These are phyloP conservation scores for Tamias sibiricus DNA, from an alignment of 2,113 vertebrate genomes.

Conservation along the genomic window DNA sequence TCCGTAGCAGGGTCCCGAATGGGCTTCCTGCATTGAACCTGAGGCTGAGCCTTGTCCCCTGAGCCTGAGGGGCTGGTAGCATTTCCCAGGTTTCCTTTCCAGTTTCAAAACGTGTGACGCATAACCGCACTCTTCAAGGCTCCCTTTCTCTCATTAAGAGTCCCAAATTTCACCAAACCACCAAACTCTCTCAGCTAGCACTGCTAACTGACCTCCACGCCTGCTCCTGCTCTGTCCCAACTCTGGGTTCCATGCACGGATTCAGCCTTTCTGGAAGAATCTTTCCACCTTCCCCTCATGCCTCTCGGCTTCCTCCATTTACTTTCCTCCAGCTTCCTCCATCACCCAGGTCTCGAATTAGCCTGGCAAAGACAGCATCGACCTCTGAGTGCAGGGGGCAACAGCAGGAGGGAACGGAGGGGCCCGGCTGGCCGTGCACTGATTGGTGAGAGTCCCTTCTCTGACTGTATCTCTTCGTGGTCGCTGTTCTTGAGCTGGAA, in stretches of 20 bases:
- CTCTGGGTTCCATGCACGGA: too few species aligned
- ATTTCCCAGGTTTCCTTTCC: background rate
- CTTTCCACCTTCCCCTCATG: background rate
- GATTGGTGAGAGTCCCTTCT: too few species aligned
- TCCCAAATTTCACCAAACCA: background rate
- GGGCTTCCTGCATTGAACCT: background rate
- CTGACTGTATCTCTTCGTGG: too few species aligned
- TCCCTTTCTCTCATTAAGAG: background rate
- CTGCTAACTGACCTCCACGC: background rate
- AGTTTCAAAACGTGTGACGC: background rate
- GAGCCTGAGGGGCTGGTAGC: background rate
- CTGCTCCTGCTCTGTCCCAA: background rate
- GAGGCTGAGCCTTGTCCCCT: background rate
- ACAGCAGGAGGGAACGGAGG: too few species aligned
- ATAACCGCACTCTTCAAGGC: background rate
- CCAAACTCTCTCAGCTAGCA: background rate
- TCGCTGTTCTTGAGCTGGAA: too few species aligned
- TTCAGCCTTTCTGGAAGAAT: background rate
- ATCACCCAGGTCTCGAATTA: background rate
- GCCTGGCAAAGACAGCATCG: background rate
- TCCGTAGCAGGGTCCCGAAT: background rate
- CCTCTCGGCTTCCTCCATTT: background rate
- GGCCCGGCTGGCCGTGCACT: too few species aligned
- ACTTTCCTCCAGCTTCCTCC: rapidly evolving
- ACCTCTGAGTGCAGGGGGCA: too few species aligned